Evolutionary conservation across 2,888 invertebrate species (phyloP).

Genomic region (Rugalucina vietnamica): DNA sequence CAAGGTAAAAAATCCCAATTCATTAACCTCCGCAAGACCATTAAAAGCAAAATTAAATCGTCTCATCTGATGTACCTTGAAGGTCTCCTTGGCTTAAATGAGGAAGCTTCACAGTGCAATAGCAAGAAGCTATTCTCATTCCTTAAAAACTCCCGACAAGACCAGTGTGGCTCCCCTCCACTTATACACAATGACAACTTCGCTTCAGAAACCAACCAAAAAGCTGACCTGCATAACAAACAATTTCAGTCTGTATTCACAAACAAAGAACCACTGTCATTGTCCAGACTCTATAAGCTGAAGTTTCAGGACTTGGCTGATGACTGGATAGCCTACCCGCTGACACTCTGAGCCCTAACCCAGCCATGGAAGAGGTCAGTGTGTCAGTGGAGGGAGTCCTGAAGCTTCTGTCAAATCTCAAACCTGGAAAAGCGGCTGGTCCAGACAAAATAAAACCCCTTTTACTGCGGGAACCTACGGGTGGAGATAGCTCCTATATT

Average conservation of each 20-base stretch:
- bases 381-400: slow-evolving; percentile 6
- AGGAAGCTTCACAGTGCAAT: neutral
- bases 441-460: slow-evolving; percentile 23
- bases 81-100: neutral
- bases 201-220: neutral
- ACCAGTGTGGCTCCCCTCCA: neutral
- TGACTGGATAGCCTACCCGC: neutral
- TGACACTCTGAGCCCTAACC: neutral
- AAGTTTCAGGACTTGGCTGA: neutral
- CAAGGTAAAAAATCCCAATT: neutral
- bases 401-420: slow-evolving; percentile 18
- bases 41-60: neutral
- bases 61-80: neutral
- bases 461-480: slow-evolving; percentile 14
- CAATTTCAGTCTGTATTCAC: neutral
- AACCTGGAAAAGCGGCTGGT: slow-evolving; percentile 12
- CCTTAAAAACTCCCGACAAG: neutral
- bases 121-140: neutral
- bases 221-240: neutral
- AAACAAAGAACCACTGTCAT: neutral
- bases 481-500: neutral
- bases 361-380: neutral
- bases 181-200: neutral
- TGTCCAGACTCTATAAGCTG: neutral
- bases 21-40: neutral